Percentiles rank a stretch among this genome's conserved stretches.
These are phyloP conservation scores for Holacanthella duospinosa DNA, from an alignment of 2,888 invertebrate species.

Conservation along the genomic window DNA sequence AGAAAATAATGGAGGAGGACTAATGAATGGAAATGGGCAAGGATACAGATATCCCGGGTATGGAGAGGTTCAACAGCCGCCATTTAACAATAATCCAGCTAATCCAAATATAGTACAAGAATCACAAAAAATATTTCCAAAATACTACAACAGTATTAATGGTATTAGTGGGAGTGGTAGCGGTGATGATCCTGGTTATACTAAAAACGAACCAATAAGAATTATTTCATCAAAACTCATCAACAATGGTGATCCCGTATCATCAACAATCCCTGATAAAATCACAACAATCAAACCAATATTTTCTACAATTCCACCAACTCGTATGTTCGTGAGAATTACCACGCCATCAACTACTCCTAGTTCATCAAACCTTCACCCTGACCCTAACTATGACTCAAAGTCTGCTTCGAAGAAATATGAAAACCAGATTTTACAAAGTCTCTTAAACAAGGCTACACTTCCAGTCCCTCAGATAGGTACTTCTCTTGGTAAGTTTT, in stretches of 20 bases:
- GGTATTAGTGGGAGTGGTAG: neutral
- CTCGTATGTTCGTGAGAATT: no score
- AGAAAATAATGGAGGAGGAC: neutral
- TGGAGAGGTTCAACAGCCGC: neutral
- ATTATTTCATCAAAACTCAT: no score
- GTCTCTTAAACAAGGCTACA: slow-evolving; percentile 1
- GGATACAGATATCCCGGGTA: neutral
- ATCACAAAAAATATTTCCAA: no score
- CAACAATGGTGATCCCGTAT: no score
- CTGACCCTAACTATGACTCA: no score
- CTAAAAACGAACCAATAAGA: no score
- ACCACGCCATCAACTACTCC: neutral
- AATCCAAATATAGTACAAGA: neutral
- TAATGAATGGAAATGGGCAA: no score
- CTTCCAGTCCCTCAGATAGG: neutral
- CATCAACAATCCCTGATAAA: no score
- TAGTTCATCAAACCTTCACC: neutral
- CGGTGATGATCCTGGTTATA: neutral
- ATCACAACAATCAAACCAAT: no score
- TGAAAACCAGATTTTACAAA: slow-evolving; percentile 6
- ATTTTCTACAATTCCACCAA: no score
- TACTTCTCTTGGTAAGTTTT: neutral
- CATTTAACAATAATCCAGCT: neutral
- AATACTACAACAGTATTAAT: neutral
- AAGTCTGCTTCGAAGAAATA: no score